These are phyloP conservation scores for Chaetodon auriga DNA, from an alignment of 2,113 vertebrate genomes.

Conservation along the genomic window DNA sequence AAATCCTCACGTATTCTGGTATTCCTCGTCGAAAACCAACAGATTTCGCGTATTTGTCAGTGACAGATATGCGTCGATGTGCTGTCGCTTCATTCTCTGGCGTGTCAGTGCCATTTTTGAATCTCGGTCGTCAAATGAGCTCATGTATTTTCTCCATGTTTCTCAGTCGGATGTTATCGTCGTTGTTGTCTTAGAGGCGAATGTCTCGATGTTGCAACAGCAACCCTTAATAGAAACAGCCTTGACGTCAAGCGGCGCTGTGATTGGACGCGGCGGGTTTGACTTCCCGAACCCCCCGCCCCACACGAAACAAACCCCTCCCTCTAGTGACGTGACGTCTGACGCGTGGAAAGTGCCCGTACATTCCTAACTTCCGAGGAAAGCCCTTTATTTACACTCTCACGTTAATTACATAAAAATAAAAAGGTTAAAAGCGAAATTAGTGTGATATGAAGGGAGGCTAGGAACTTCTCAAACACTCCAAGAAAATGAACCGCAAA, in stretches of 20 bases:
- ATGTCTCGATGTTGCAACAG: slow-evolving; percentile 34
- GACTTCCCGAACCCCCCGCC: background rate
- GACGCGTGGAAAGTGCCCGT: slow-evolving; percentile 71
- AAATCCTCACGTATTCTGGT: slow-evolving; percentile 82
- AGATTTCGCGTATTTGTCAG: slow-evolving; percentile 59
- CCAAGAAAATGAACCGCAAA: background rate
- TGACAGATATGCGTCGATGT: slow-evolving; percentile 39
- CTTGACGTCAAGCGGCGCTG: slow-evolving; percentile 21
- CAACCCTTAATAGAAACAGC: background rate
- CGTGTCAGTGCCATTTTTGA: slow-evolving; percentile 41
- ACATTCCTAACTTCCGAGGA: slow-evolving; percentile 22
- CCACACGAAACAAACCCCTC: background rate
- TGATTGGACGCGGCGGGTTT: slow-evolving; percentile 32
- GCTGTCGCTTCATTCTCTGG: slow-evolving; percentile 76
- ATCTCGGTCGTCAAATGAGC: slow-evolving; percentile 51
- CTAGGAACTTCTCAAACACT: background rate
- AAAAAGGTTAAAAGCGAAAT: background rate
- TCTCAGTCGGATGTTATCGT: slow-evolving; percentile 2
- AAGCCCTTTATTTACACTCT: background rate
- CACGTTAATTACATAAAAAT: background rate
- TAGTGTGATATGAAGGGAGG: accelerated
- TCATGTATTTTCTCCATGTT: slow-evolving; percentile 67
- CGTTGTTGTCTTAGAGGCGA: slow-evolving; percentile 14
- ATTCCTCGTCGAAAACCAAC: slow-evolving; percentile 73
- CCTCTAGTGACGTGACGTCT: background rate